Evolutionary conservation across 1,140 invertebrate genomes (phyloP).

Genomic region (Tetramorium alpestre): DNA sequence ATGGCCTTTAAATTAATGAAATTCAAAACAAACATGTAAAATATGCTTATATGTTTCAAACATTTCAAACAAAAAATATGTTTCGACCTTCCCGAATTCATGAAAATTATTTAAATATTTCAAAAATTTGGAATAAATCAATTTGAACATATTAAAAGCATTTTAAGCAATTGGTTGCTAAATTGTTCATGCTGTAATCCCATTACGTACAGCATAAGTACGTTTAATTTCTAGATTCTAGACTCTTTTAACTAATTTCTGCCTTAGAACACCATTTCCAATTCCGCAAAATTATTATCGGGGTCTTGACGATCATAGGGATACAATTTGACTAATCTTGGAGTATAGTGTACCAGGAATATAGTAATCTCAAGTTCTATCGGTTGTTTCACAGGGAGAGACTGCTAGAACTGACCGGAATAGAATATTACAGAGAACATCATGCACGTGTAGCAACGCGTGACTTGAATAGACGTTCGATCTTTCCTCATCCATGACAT

Average conservation of each 20-base stretch:
- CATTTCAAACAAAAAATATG: neutral
- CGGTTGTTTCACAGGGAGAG: conserved; percentile 3
- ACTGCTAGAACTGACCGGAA: conserved; percentile 29
- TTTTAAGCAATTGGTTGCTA: neutral
- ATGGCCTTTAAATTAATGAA: neutral
- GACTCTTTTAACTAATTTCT: conserved; percentile 15
- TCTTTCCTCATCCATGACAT: conserved; percentile 2
- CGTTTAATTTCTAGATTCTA: neutral
- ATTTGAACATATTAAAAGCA: neutral
- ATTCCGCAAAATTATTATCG: conserved; percentile 23
- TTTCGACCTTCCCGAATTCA: neutral
- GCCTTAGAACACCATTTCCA: neutral
- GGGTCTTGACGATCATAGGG: neutral
- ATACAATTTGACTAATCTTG: neutral
- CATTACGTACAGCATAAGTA: neutral
- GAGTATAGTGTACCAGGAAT: neutral
- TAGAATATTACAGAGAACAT: conserved; percentile 45
- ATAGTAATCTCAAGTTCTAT: conserved; percentile 44
- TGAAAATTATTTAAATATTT: neutral
- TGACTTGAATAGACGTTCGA: conserved; percentile 36
- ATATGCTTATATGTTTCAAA: neutral
- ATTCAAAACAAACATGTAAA: neutral
- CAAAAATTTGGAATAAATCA: neutral
- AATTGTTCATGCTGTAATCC: neutral
- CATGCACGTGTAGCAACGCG: conserved; percentile 36